These are phyloP conservation scores for Poicephalus gulielmi DNA, from an alignment of 2,113 vertebrate genomes.

Conservation along the genomic window DNA sequence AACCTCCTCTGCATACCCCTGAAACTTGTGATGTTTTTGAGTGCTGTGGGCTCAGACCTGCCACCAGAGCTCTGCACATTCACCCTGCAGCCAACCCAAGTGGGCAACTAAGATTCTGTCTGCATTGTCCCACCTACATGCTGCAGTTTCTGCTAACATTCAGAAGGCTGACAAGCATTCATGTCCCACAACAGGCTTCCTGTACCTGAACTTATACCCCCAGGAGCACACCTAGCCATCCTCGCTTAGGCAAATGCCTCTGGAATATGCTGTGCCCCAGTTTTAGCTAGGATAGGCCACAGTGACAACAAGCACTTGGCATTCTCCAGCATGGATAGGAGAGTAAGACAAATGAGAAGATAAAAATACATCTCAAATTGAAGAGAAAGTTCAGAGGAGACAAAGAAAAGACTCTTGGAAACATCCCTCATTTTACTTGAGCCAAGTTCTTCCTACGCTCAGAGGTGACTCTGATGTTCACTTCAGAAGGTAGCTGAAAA, in stretches of 20 bases:
- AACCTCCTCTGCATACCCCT: neutral
- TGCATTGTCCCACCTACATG: neutral
- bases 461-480: neutral
- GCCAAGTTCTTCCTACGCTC: neutral
- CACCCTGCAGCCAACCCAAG: neutral
- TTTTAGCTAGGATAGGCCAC: neutral
- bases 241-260: neutral
- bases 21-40: neutral
- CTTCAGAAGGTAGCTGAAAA: neutral
- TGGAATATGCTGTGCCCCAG: neutral
- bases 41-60: neutral
- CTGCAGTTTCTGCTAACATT: neutral
- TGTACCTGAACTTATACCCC: neutral
- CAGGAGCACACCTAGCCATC: neutral
- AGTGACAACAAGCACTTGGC: neutral
- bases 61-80: neutral
- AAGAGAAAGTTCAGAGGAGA: neutral
- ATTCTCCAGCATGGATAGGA: neutral
- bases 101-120: neutral
- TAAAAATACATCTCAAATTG: neutral
- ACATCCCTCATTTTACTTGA: neutral
- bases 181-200: neutral
- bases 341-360: neutral
- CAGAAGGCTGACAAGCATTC: neutral
- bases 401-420: neutral